phyloP scores from a whole-genome alignment of 2,113 vertebrate species.

The Megaleporinus macrocephalus region DNA sequence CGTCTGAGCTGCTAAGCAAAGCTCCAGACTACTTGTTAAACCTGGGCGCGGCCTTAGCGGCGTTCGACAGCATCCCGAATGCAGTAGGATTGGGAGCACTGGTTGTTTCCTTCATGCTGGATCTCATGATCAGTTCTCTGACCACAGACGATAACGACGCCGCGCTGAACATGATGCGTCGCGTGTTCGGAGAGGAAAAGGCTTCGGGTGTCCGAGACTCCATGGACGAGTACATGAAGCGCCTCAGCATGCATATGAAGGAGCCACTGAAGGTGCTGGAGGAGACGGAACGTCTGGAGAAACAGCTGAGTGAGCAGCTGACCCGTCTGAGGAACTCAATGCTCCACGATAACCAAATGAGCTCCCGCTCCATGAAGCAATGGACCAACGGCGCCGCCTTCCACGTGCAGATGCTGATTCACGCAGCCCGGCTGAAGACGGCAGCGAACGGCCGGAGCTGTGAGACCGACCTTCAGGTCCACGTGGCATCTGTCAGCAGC shows the following conservation, averaged over 20 bases:
- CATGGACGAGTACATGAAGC: slow-evolving; percentile 8
- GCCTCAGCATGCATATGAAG: neutral
- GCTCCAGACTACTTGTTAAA: neutral
- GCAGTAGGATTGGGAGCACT: slow-evolving; percentile 16
- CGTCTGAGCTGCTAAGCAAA: neutral
- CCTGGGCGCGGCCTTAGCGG: neutral
- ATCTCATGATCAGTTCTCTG: neutral
- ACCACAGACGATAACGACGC: neutral
- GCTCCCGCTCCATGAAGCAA: slow-evolving; percentile 8
- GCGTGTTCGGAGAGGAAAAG: slow-evolving; percentile 21
- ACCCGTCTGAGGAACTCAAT: slow-evolving; percentile 33
- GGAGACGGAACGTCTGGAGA: slow-evolving; percentile 1
- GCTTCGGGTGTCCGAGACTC: neutral
- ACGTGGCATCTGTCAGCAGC: neutral
- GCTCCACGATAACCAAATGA: slow-evolving; percentile 9
- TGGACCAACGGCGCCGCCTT: slow-evolving; percentile 18
- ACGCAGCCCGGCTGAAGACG: neutral
- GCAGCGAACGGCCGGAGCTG: neutral
- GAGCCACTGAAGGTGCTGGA: neutral
- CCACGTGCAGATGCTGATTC: slow-evolving; percentile 18
- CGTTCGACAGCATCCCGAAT: neutral
- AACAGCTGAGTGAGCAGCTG: slow-evolving; percentile 2
- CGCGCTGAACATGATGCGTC: neutral
- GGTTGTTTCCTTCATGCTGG: neutral
- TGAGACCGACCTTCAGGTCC: neutral